phyloP scores from a whole-genome alignment of 2,888 invertebrate genomes.

The Drosophila falleni region DNA sequence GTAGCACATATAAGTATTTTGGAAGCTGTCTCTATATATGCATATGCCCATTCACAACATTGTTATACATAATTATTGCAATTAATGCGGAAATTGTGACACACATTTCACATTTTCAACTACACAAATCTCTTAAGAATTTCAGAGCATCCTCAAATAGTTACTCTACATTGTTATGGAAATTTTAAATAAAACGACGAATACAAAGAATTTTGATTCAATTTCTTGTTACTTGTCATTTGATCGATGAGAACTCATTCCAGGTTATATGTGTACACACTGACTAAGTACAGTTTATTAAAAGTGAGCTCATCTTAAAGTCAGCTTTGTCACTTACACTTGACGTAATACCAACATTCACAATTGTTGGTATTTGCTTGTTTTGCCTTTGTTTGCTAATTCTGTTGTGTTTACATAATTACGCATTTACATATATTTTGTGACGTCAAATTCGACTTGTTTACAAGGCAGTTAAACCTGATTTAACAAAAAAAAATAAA shows the following conservation, averaged over 20 bases:
- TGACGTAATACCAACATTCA: constrained; percentile 18
- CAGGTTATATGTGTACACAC: constrained; percentile 20
- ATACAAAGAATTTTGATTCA: constrained; percentile 18
- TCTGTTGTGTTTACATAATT: background rate
- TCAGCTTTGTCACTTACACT: constrained; percentile 2
- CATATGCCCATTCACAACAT: constrained; percentile 29
- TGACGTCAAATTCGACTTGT: constrained; percentile 20
- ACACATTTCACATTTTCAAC: constrained; percentile 37
- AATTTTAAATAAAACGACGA: constrained; percentile 5
- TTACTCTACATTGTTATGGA: constrained; percentile 9
- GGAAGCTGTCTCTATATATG: constrained; percentile 36
- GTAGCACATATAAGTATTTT: constrained; percentile 17
- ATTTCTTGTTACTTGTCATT: constrained; percentile 4
- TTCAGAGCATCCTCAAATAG: constrained; percentile 8
- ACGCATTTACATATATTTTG: background rate
- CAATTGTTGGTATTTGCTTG: constrained; percentile 29
- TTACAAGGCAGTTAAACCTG: no score
- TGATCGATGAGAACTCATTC: constrained; percentile 1
- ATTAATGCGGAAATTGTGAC: constrained; percentile 57
- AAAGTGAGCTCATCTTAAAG: constrained; percentile 60
- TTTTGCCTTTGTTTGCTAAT: constrained; percentile 2
- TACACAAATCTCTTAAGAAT: constrained; percentile 25
- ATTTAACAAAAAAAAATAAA: background rate
- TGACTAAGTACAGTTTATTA: constrained; percentile 34
- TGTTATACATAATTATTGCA: constrained; percentile 30